Evolutionary conservation across 2,113 vertebrate genomes (phyloP), one percentile per base, ranked within the genome.

Genomic region (Xenopus laevis): DNA sequence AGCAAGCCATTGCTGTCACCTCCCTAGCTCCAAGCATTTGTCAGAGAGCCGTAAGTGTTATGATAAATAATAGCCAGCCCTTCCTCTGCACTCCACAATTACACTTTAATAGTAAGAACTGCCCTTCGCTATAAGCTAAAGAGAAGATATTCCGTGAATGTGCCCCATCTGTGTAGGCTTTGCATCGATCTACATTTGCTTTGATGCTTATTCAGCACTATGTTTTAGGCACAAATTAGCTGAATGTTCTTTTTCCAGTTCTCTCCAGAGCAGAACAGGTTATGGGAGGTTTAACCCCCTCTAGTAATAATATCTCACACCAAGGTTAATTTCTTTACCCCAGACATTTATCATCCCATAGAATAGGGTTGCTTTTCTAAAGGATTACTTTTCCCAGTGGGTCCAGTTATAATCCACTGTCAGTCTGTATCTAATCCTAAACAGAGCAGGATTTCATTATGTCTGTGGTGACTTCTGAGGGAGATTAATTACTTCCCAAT

Each of bases 351-450:
- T 3, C 21, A 52, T 30, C 17, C 11, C 53, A 17, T 47, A 20
- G 21, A 17, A 65, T 17, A 20, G 55, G 52, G 33, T 6, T 67
- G 57, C 45, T n/a, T 27, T 47, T 20, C 47, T 30, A 13, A 60
- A 40, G 44, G 18, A 68, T 74, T 74, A 60, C 44, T 60, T 40
- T 67, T 74, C 65, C 72, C 72, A 68, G 10, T n/a, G 65, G 72
- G 50, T 74, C 65, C 15, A 27, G 18, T 40, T 33, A 20, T 74
- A 74, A 74, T 74, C 72, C 15, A 47, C 21, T 50, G 64, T 60
- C 55, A 74, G 65, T 53, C 52, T 21, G 52, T 27, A 66, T 67
- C 27, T 68, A 60, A 68, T 74, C 72, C 72, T 12, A 68, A 68
- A 61, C 46, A 47, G 23, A 67, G 44, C 40, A 15, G 50, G 20